Evolutionary conservation across 2,797 vertebrate species (phyloP), one percentile per base, ranked within the genome.

Genomic region (Telmatherina bonti): DNA sequence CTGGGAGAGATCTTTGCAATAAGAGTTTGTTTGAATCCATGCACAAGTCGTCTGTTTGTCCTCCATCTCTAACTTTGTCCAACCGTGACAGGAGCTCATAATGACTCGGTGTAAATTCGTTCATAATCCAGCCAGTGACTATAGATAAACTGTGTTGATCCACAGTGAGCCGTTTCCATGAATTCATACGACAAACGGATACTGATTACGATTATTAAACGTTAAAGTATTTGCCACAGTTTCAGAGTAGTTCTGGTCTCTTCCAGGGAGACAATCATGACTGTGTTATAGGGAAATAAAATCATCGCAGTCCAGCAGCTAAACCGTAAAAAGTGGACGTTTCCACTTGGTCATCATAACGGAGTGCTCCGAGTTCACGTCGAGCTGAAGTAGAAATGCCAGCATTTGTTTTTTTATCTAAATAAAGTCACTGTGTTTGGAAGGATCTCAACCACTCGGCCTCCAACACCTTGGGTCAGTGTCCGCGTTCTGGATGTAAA

Each of bases 291-390:
- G 72, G 74, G 45, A 82, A 81, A 84, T 83, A 83, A 78, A 81
- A 80, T 88, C 51, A 85, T 91, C 24, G 84, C 36, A 76, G 79
- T 90, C 72, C 83, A 89, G 90, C 79, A 92, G 87, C 84, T 86
- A 67, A 83, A 81, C 55, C 67, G 84, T 90, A 77, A 84, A 54
- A 88, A 83, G 83, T 87, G 84, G 85, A 86, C 36, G 36, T 70
- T 65, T 87, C 83, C 85, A 87, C 59, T 13, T 43, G n/a, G 69
- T 70, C 66, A 68, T 71, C 57, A 54, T 70, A 31, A 6, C 58
- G 54, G 26, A 38, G 56, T 49, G 57, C 55, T 65, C 41, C 52
- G 38, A 20, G 59, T 56, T 76, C 38, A 11, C 62, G 74, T 82
- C 8, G 68, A 62, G 74, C 66, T 47, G 51, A 47, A 63, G 72